Percentiles rank a stretch among this genome's conserved stretches.
Conservation (phyloP, 2,797 vertebrate species). For the Notolepis coatsorum region DNA sequence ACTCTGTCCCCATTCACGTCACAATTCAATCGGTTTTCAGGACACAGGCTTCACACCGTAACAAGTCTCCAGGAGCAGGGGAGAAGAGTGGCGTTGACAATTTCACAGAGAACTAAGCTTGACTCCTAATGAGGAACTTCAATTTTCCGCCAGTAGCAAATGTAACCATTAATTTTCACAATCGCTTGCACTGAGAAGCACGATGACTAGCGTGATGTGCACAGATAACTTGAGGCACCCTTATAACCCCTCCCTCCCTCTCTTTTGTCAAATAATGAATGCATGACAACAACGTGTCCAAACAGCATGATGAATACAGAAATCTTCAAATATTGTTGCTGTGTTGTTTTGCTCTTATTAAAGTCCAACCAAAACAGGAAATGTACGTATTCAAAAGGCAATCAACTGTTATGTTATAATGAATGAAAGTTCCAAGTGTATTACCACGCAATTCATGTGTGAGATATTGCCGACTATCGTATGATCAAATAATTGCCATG, state of each 20-base stretch:
- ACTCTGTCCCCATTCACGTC: constrained; percentile 59
- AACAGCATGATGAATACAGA: not conserved
- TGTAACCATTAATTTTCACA: constrained; percentile 44
- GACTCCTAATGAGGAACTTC: constrained; percentile 59
- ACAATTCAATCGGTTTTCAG: constrained; percentile 64
- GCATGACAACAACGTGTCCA: too few relatives aligned
- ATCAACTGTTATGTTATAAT: too few relatives aligned
- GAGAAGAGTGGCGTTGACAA: constrained; percentile 59
- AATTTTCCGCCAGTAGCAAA: constrained; percentile 23
- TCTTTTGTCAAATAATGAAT: not conserved
- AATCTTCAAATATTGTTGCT: not conserved
- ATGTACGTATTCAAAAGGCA: too few relatives aligned
- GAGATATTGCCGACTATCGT: too few relatives aligned
- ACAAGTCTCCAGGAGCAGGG: constrained; percentile 65
- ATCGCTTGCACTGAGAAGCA: not conserved
- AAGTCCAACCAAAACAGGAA: too few relatives aligned
- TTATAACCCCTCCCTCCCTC: constrained; percentile 4
- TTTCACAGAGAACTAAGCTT: constrained; percentile 47
- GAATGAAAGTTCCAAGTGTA: too few relatives aligned
- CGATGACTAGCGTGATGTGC: not conserved
- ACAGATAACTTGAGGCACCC: not conserved
- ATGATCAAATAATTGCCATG: too few relatives aligned
- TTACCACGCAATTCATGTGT: too few relatives aligned
- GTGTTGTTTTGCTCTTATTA: constrained; percentile 17
- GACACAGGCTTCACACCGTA: constrained; percentile 60